Conservation (phyloP, 2,888 invertebrate species). For the Watsonalla binaria region DNA sequence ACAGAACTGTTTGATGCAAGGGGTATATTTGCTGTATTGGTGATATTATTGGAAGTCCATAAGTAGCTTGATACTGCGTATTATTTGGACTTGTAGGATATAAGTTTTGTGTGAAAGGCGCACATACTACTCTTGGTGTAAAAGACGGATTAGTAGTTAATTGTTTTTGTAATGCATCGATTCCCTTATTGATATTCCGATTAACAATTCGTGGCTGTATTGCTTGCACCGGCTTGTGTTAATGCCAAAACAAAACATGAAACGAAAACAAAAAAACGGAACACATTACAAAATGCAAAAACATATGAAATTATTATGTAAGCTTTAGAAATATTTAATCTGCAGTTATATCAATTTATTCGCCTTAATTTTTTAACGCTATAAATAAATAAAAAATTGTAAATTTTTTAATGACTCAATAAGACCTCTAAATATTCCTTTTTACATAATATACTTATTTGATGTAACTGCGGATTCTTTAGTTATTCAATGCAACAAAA, state of each 20-base stretch:
- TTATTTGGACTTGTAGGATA: slow-evolving; percentile 45
- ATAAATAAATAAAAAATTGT: neutral
- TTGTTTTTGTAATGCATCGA: slow-evolving; percentile 66
- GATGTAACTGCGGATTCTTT: too few species aligned
- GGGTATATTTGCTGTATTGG: slow-evolving; percentile 71
- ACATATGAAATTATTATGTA: slow-evolving; percentile 32
- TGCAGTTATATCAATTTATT: neutral
- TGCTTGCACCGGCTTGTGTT: slow-evolving; percentile 77
- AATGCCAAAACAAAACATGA: slow-evolving; percentile 68
- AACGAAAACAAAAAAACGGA: slow-evolving; percentile 55
- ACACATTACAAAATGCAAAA: slow-evolving; percentile 51
- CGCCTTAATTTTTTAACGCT: neutral
- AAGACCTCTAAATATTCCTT: too few species aligned
- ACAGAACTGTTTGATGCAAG: slow-evolving; percentile 61
- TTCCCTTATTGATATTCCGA: slow-evolving; percentile 53
- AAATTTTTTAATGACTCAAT: too few species aligned
- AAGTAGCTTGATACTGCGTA: slow-evolving; percentile 39
- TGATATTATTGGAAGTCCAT: slow-evolving; percentile 62
- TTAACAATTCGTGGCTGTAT: slow-evolving; percentile 75
- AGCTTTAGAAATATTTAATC: neutral
- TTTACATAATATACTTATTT: too few species aligned
- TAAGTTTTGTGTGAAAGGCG: slow-evolving; percentile 65
- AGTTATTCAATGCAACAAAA: too few species aligned
- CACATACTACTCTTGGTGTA: slow-evolving; percentile 67
- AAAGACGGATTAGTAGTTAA: slow-evolving; percentile 72